phyloP scores from a whole-genome alignment of 2,888 invertebrate genomes.

The Hololepta plana region DNA sequence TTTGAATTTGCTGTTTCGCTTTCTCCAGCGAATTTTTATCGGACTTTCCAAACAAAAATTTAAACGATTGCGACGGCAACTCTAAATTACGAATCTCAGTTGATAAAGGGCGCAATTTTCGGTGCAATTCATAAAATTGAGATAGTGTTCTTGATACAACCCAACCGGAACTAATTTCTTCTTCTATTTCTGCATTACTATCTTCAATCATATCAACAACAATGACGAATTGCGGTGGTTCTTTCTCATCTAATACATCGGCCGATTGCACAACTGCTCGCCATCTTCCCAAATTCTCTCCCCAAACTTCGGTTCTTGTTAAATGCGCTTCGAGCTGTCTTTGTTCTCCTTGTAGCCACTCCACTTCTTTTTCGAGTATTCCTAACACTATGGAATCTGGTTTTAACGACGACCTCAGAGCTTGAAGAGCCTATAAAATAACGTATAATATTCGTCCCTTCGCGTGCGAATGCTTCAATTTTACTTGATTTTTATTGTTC shows the following conservation, averaged over 20 bases:
- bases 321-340: constrained; percentile 69
- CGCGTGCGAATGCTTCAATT: constrained; percentile 2
- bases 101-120: constrained; percentile 67
- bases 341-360: constrained; percentile 63
- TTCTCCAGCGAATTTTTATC: constrained; percentile 67
- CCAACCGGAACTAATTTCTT: constrained; percentile 45
- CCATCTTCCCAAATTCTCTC: constrained; percentile 78
- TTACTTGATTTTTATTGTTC: constrained; percentile 59
- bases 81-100: constrained; percentile 65
- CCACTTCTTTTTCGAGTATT: constrained; percentile 69
- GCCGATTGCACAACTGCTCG: constrained; percentile 69
- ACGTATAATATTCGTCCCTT: neutral
- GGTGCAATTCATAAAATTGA: constrained; percentile 61
- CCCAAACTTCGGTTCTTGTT: constrained; percentile 75
- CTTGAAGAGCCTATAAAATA: constrained; percentile 48
- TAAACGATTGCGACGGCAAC: constrained; percentile 64
- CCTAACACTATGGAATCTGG: constrained; percentile 66
- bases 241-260: constrained; percentile 45
- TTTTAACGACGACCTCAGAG: constrained; percentile 62
- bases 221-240: constrained; percentile 50
- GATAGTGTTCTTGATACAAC: constrained; percentile 41
- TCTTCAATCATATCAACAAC: constrained; percentile 60
- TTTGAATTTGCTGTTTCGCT: constrained; percentile 66
- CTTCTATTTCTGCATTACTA: constrained; percentile 32
- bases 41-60: constrained; percentile 66